Base-by-base conservation (phyloP, 1,140 invertebrate species). In the Halotydeus destructor region DNA sequence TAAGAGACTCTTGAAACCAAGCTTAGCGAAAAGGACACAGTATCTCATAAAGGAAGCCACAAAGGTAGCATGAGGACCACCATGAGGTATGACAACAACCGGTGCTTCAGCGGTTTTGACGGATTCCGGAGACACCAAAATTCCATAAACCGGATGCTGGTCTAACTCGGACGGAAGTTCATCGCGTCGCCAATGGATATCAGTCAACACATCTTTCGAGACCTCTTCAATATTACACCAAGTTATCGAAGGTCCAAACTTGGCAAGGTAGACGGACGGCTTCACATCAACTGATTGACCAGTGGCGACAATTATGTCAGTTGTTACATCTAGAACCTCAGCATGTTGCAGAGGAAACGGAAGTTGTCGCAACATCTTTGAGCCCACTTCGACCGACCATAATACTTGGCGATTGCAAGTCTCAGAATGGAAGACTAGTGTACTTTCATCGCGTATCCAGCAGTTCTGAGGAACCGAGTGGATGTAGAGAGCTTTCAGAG, bases 31-130 rank as follows among this genome's bases (percentile, higher is more conserved):
- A 3, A 76, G 55, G 1, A 67, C 59, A 18, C 60, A 53, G 44
- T 72, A 69, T 1, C 71, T 50, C 1, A 59, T 59, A 52, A 69
- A 79, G 0, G 60, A 51, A 52, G 76, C 71, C 11, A 60, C 55
- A n/a, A 71, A 73, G 4, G 57, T 57, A 9, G 65, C 60, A 61
- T 89, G 82, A 1, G 83, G 83, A 4, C 84, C 70, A 44, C 83
- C 83, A 62, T 88, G 83, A 12, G 76, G 74, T 42, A 57, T 55
- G 3, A 68, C 54, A 40, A 68, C 53, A n/a, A 67, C 43, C 35
- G 24, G 42, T 38, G 12, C 38, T 9, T 23, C 5, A 43, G n/a
- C n/a, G n/a, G 21, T 41, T 14, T 32, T 33, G 22, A 34, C 32
- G n/a, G n/a, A n/a, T n/a, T 56, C n/a, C n/a, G n/a, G n/a, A n/a